Evolutionary conservation across 1,140 invertebrate species (phyloP).

Genomic region (Saccostrea cuccullata): DNA sequence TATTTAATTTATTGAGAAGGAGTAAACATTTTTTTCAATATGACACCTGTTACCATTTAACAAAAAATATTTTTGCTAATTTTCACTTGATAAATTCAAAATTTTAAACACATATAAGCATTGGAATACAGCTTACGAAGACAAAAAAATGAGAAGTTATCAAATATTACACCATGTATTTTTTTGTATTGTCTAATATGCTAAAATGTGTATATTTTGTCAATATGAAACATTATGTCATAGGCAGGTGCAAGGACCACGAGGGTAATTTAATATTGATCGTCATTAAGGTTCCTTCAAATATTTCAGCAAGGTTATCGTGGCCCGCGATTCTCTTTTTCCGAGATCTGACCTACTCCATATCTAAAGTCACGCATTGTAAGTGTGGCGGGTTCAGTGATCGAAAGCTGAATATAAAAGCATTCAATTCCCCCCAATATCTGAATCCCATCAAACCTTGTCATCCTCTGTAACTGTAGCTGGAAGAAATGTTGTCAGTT

Average conservation of each 20-base stretch:
- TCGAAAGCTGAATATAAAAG: constrained; percentile 21
- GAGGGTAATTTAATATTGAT: not conserved
- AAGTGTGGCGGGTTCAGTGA: constrained; percentile 9
- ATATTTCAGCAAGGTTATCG: constrained; percentile 15
- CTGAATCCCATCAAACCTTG: not conserved
- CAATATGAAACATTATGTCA: too few species aligned
- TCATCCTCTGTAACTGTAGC: not conserved
- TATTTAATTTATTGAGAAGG: too few species aligned
- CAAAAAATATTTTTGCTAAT: too few species aligned
- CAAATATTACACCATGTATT: too few species aligned
- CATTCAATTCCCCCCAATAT: not conserved
- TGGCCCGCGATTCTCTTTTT: not conserved
- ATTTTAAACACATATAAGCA: too few species aligned
- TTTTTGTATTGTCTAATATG: too few species aligned
- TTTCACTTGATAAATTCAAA: too few species aligned
- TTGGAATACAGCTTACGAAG: too few species aligned
- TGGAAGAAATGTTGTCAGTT: constrained; percentile 16
- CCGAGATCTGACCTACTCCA: not conserved
- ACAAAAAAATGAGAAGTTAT: too few species aligned
- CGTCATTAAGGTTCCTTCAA: not conserved
- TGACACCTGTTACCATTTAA: too few species aligned
- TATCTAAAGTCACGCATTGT: constrained; percentile 22
- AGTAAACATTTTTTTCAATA: too few species aligned
- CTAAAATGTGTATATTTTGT: too few species aligned
- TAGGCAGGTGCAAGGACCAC: not conserved